phyloP scores from a whole-genome alignment of 2,888 invertebrate genomes.

The Polyommatus icarus region DNA sequence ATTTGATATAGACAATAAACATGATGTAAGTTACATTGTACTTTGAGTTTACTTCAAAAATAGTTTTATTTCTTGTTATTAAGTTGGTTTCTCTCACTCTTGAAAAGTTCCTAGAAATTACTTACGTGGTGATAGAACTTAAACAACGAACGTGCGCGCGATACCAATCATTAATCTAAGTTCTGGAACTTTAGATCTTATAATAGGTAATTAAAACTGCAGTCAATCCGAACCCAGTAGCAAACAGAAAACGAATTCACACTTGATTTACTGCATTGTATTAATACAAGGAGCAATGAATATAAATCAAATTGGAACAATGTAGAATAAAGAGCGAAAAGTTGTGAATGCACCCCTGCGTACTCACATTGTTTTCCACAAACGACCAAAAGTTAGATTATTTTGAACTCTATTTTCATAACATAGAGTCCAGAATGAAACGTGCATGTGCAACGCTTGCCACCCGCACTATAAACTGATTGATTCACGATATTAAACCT shows the following conservation, averaged over 20 bases:
- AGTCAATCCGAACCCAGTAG: constrained; percentile 16
- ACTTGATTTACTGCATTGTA: constrained; percentile 70
- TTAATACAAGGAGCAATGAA: constrained; percentile 76
- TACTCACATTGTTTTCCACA: constrained; percentile 60
- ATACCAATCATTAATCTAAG: not conserved
- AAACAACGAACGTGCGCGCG: not conserved
- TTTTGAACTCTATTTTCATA: constrained; percentile 35
- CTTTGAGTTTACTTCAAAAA: too few species aligned
- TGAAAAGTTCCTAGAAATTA: too few species aligned
- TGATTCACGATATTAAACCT: constrained; percentile 40
- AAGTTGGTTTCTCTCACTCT: too few species aligned
- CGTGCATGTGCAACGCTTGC: not conserved
- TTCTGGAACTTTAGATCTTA: not conserved
- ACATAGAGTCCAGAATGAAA: not conserved
- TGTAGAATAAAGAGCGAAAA: constrained; percentile 76
- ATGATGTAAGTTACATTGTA: too few species aligned
- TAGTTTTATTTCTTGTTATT: too few species aligned
- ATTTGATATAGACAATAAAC: too few species aligned
- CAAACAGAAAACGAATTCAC: constrained; percentile 54
- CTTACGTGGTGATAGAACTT: too few species aligned
- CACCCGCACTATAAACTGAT: not conserved
- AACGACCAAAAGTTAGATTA: not conserved
- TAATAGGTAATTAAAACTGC: constrained; percentile 26
- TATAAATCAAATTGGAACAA: constrained; percentile 80
- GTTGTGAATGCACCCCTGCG: constrained; percentile 70